phyloP scores from a whole-genome alignment of 2,797 vertebrate species.

The Champsocephalus esox region DNA sequence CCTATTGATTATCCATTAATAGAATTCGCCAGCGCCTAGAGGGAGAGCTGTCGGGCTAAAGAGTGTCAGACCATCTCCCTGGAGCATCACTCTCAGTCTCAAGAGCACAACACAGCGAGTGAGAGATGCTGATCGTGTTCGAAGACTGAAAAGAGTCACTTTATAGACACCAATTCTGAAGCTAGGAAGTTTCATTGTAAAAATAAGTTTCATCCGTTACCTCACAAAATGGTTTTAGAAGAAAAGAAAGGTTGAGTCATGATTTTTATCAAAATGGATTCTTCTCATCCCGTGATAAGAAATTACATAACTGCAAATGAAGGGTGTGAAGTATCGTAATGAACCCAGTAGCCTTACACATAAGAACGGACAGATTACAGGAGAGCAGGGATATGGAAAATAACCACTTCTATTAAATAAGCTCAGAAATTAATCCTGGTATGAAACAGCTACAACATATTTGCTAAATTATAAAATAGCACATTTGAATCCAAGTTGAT shows the following conservation, averaged over 20 bases:
- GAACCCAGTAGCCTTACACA: neutral
- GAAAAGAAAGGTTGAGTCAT: slow-evolving; percentile 12
- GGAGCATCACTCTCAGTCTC: slow-evolving; percentile 31
- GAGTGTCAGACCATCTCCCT: slow-evolving; percentile 5
- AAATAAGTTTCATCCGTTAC: neutral
- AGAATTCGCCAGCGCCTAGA: slow-evolving; percentile 13
- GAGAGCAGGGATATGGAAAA: neutral
- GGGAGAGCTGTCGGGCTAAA: neutral
- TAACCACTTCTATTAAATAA: neutral
- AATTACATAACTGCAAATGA: slow-evolving; percentile 18
- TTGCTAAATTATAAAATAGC: neutral
- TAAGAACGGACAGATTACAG: neutral
- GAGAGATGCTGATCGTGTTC: slow-evolving; percentile 1
- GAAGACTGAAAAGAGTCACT: neutral
- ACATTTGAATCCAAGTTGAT: neutral
- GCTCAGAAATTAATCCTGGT: neutral
- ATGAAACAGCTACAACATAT: neutral
- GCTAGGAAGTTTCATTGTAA: neutral
- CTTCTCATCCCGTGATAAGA: slow-evolving; percentile 23
- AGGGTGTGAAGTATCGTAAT: slow-evolving; percentile 10
- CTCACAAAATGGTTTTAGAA: slow-evolving; percentile 8
- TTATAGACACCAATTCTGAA: neutral
- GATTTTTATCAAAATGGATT: slow-evolving; percentile 38
- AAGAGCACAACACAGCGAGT: neutral
- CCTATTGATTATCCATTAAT: slow-evolving; percentile 41